phyloP scores from a whole-genome alignment of 1,140 invertebrate genomes.

The Elymnias hypermnestra region DNA sequence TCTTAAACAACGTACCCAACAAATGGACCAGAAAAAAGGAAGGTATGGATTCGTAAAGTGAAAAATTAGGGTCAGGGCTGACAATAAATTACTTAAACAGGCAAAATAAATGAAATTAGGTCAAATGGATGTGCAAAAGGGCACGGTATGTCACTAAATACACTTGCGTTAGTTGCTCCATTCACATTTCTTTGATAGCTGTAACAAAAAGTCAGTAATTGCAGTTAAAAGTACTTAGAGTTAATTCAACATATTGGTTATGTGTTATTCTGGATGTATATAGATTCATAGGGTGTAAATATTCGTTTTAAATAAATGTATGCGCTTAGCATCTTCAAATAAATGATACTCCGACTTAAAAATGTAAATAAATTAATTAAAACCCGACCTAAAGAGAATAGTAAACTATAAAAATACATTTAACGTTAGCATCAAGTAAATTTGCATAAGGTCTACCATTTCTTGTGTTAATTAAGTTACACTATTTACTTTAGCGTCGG shows the following conservation, averaged over 20 bases:
- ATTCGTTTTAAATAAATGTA: neutral
- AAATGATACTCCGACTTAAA: neutral
- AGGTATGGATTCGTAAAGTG: constrained; percentile 17
- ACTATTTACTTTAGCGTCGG: constrained; percentile 13
- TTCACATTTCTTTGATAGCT: neutral
- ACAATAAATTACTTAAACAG: constrained; percentile 30
- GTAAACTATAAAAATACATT: constrained; percentile 7
- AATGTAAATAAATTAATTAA: constrained; percentile 3
- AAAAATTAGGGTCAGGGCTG: constrained; percentile 25
- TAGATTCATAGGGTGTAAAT: neutral
- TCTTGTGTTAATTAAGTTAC: constrained; percentile 10
- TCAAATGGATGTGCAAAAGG: neutral
- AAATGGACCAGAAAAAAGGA: constrained; percentile 46
- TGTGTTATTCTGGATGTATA: too few relatives aligned
- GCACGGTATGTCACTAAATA: constrained; percentile 4
- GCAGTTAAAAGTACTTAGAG: neutral
- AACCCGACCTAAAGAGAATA: constrained; percentile 1
- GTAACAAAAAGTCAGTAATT: neutral
- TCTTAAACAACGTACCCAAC: constrained; percentile 49
- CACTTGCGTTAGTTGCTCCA: neutral
- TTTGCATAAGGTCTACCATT: constrained; percentile 7
- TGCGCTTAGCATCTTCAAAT: neutral
- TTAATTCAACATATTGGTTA: too few relatives aligned
- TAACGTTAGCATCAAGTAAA: constrained; percentile 2
- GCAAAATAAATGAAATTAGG: neutral